These are phyloP conservation scores for Microplitis demolitor DNA, from an alignment of 1,140 invertebrate species.

Conservation along the genomic window DNA sequence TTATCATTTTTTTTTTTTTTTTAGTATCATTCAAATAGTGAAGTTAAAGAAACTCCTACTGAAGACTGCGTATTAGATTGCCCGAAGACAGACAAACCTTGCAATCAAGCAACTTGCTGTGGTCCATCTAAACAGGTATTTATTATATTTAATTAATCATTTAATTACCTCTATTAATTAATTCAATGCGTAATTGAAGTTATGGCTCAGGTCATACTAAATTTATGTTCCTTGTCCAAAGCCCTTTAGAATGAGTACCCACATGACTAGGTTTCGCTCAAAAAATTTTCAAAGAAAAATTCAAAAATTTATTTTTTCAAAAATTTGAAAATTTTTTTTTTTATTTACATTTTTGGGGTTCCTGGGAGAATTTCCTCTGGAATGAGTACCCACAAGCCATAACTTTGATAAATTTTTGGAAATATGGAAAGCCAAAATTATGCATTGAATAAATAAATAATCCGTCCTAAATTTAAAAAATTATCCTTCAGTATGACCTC, in stretches of 20 bases:
- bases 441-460: too few relatives aligned
- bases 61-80: constrained; percentile 84
- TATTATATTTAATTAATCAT: background rate
- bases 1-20: constrained; percentile 31
- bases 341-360: too few relatives aligned
- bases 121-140: constrained; percentile 71
- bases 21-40: constrained; percentile 62
- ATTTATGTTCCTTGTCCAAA: background rate
- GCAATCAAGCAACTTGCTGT: constrained; percentile 84
- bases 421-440: background rate
- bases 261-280: too few relatives aligned
- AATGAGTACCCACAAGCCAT: too few relatives aligned
- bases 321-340: too few relatives aligned
- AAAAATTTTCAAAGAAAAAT: too few relatives aligned
- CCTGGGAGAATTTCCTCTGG: too few relatives aligned
- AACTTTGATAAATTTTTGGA: too few relatives aligned
- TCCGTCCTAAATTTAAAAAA: too few relatives aligned
- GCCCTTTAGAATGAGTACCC: too few relatives aligned
- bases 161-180: background rate
- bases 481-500: constrained; percentile 4
- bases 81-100: constrained; percentile 81
- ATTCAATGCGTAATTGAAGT: too few relatives aligned
- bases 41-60: constrained; percentile 58
- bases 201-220: background rate
- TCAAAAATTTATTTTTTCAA: too few relatives aligned